Evolutionary conservation across 1,140 invertebrate species (phyloP).

Genomic region (Conopomorpha cramerella): DNA sequence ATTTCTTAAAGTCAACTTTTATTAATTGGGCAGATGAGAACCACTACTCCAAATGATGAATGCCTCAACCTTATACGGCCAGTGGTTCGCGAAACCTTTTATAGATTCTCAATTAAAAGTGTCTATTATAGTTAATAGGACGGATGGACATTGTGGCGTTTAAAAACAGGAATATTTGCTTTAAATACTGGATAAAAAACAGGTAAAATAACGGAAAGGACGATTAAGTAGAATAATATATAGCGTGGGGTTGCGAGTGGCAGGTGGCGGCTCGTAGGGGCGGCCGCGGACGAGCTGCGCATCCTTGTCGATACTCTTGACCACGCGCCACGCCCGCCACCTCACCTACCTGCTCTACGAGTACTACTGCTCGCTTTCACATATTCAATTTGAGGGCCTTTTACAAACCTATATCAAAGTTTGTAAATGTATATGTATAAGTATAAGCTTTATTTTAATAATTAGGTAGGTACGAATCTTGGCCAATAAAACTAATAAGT

Average conservation of each 20-base stretch:
- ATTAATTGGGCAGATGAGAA: conserved; percentile 60
- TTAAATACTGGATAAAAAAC: conserved; percentile 50
- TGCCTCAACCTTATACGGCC: conserved; percentile 45
- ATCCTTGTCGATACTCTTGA: conserved; percentile 36
- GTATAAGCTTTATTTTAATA: too few species aligned
- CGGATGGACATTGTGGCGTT: conserved; percentile 36
- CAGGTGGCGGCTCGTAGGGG: conserved; percentile 33
- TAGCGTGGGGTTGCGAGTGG: conserved; percentile 53
- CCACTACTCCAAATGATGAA: conserved; percentile 52
- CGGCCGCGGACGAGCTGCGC: conserved; percentile 15
- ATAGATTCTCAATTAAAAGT: conserved; percentile 60
- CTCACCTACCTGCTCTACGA: too few species aligned
- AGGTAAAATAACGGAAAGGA: conserved; percentile 57
- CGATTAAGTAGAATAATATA: conserved; percentile 60
- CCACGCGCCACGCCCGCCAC: conserved; percentile 18
- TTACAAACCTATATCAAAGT: too few species aligned
- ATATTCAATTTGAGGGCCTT: too few species aligned
- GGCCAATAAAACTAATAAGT: too few species aligned
- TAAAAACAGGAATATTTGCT: conserved; percentile 56
- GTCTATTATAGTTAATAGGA: conserved; percentile 57
- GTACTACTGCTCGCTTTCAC: too few species aligned
- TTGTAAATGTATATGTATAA: too few species aligned
- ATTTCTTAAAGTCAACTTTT: conserved; percentile 54
- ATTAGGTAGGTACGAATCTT: too few species aligned
- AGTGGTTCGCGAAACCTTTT: conserved; percentile 54